Base-by-base conservation (phyloP, 2,888 invertebrate genomes). In the Therioaphis trifolii region DNA sequence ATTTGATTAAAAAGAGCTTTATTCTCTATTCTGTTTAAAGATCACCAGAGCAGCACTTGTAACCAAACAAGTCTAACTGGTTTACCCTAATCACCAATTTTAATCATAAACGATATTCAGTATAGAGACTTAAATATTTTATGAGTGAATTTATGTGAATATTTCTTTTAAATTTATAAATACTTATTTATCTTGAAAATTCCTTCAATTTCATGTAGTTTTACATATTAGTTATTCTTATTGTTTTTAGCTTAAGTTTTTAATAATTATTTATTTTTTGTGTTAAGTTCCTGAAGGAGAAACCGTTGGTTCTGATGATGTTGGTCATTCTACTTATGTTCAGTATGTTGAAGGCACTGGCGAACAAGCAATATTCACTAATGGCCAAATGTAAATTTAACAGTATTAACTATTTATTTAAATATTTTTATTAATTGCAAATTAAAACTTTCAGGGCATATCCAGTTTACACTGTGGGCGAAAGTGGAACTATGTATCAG, bases 391-490 rank as follows among this genome's bases (percentile, higher is more conserved):
- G 92, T 92, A 90, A 74, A 82, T 82, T 84, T 78, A 43, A 78
- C 21, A 15, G 66, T 40, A 24, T 66, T 35, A 68, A 18, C 63
- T 49, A 74, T 46, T 27, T n/a, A 46, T 66, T 71, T 27, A 14
- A n/a, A 14, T 46, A 14, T 5, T 55, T n/a, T 61, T n/a, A 14
- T 15, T 29, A 40, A 40, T 84, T n/a, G 7, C 35, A 35, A 35
- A 35, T 24, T 52, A 55, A 72, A 7, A 72, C 84, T 86, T 88
- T 74, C 85, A 93, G 93, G 93, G 92, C 93, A 87, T 93, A 93
- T 90, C 94, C 94, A 85, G 93, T 94, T 78, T 94, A 94, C 88
- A 92, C 94, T 71, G 93, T 94, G 85, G 93, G 93, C 18, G 89
- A 90, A 86, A 88, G 88, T 29, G 90, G 91, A 84, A 90, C 92